phyloP scores from a whole-genome alignment of 1,140 invertebrate genomes.

The Lordiphosa stackelbergi region DNA sequence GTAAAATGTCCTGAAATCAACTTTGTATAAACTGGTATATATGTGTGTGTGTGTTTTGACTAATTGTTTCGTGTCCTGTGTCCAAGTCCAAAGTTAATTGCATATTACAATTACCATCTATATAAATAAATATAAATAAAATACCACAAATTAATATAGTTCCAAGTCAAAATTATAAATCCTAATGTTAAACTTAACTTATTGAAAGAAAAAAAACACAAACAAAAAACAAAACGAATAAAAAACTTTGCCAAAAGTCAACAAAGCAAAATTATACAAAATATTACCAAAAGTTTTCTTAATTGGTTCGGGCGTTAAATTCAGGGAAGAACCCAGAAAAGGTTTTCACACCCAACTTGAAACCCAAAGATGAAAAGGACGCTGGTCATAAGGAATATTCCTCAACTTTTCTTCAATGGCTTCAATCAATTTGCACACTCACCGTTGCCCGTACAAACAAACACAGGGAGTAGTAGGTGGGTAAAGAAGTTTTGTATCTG shows the following conservation, averaged over 20 bases:
- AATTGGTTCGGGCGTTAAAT: constrained; percentile 9
- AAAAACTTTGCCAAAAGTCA: constrained; percentile 47
- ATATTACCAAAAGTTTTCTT: constrained; percentile 7
- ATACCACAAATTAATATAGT: constrained; percentile 27
- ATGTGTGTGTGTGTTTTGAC: constrained; percentile 33
- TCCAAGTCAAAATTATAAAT: constrained; percentile 27
- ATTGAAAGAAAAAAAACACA: constrained; percentile 42
- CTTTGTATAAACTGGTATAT: background rate
- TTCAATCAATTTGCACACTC: constrained; percentile 7
- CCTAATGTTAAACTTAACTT: constrained; percentile 69
- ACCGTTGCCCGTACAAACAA: background rate
- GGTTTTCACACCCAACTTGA: constrained; percentile 33
- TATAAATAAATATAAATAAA: constrained; percentile 15
- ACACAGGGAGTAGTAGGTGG: background rate
- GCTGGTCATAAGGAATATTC: background rate
- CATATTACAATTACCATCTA: constrained; percentile 20
- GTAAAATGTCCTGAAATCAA: too few species aligned
- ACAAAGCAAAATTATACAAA: constrained; percentile 21
- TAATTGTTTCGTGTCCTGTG: constrained; percentile 55
- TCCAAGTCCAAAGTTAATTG: constrained; percentile 42
- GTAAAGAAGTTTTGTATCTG: background rate
- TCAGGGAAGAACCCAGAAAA: constrained; percentile 33
- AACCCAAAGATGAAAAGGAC: constrained; percentile 1
- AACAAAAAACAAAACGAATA: constrained; percentile 29
- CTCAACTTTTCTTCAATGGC: background rate